Evolutionary conservation across 2,797 vertebrate species (phyloP).

Genomic region (Erethizon dorsatum): DNA sequence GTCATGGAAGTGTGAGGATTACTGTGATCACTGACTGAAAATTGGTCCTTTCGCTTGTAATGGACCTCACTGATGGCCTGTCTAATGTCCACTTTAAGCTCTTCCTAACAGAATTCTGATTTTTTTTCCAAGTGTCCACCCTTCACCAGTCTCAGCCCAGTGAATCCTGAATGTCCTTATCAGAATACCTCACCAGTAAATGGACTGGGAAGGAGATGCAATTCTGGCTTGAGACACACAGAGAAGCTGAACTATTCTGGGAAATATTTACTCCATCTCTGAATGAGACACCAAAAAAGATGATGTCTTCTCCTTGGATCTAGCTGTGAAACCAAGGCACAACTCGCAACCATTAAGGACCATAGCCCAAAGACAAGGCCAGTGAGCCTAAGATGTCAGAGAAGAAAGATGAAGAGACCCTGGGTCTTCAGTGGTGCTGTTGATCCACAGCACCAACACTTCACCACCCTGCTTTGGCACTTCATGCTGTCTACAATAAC

Average conservation of each 20-base stretch:
- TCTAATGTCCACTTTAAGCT: not conserved
- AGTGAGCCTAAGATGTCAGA: not conserved
- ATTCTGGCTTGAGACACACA: not conserved
- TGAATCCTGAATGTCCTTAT: not conserved
- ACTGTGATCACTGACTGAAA: not conserved
- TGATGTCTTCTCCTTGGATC: not conserved
- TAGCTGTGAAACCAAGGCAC: not conserved
- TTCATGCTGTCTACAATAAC: not conserved
- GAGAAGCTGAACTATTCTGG: not conserved
- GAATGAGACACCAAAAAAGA: not conserved
- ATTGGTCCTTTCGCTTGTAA: not conserved
- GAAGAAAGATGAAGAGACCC: not conserved
- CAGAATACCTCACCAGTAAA: not conserved
- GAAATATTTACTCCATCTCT: conserved; percentile 23
- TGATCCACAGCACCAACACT: not conserved
- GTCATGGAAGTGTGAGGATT: not conserved
- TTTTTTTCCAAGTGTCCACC: not conserved
- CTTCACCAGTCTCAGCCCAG: not conserved
- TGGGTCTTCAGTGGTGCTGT: not conserved
- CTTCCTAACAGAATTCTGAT: not conserved
- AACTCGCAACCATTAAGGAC: not conserved
- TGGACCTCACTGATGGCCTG: not conserved
- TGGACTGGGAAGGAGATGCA: not conserved
- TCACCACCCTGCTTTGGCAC: not conserved
- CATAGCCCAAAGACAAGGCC: not conserved